Base-by-base conservation (phyloP, 2,797 vertebrate species). In the Gymnocypris eckloni region DNA sequence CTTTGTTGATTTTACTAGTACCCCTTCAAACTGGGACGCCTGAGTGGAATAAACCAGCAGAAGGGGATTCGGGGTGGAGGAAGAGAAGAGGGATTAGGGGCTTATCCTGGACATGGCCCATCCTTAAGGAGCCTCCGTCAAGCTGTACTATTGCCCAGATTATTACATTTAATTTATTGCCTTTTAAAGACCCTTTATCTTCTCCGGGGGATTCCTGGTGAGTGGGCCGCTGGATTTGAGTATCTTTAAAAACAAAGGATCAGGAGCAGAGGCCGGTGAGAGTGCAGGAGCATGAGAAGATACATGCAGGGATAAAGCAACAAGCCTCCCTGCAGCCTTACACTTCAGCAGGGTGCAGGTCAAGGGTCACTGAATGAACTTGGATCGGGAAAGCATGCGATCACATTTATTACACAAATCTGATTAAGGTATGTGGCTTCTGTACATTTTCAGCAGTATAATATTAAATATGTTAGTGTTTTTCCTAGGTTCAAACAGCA, bases 81-180 rank as follows among this genome's bases (percentile, higher is more conserved):
- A 80, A 89, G 84, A 87, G 88, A 92, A 85, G 85, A 91, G 86
- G 91, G 91, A 94, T 95, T 95, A 95, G 77, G 86, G 83, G 88
- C 92, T 95, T 93, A 95, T 94, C 93, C 89, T 88, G 89, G 90
- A 91, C 92, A 92, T 12, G 87, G 83, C 79, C 89, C 86, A 82
- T 88, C 83, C 87, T 91, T 88, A 89, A 89, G 15, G 83, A 90
- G 82, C 48, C 67, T 83, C 84, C 41, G 45, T 83, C 77, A 79
- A 87, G 39, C 90, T 22, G 84, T 82, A 84, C 87, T 87, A 87
- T 82, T 83, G 81, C 73, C 39, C 77, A 91, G 91, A 93, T 94
- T 92, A 93, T 72, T 85, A 81, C 8, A 22, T 92, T 91, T 85
- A 84, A 88, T 16, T 50, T 86, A 85, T 87, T 89, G 69, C 73